A percentile compares a stretch with the other conserved stretches of the same genome.
phyloP scores from a whole-genome alignment of 2,797 vertebrate species.

The Microctenopoma stevenorrisi region DNA sequence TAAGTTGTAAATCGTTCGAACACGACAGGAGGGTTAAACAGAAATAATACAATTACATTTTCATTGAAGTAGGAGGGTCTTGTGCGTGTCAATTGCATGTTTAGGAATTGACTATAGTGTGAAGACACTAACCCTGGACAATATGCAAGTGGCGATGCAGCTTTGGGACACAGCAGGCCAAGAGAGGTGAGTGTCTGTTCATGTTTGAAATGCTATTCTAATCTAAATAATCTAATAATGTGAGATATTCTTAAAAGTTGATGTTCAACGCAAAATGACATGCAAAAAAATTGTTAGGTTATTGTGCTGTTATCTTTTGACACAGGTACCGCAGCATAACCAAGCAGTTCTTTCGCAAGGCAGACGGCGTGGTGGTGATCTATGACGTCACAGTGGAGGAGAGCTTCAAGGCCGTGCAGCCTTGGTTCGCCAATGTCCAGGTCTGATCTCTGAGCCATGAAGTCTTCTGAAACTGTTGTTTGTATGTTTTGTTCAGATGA shows the following conservation, averaged over 20 bases:
- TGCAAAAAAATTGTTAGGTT: no score
- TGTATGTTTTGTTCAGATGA: not conserved
- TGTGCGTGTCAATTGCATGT: not conserved
- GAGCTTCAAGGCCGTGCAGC: slow-evolving; percentile 87
- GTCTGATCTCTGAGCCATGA: slow-evolving; percentile 65
- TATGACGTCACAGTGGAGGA: slow-evolving; percentile 89
- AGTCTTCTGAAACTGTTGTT: not conserved
- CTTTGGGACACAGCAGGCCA: slow-evolving; percentile 97
- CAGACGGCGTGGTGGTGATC: slow-evolving; percentile 90
- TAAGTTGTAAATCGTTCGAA: no score
- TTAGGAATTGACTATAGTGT: slow-evolving; percentile 94
- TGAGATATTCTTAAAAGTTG: no score
- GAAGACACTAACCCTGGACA: slow-evolving; percentile 88
- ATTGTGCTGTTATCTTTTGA: not conserved
- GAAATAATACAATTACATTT: not conserved
- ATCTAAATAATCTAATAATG: no score
- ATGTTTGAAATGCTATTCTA: not conserved
- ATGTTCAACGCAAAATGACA: no score
- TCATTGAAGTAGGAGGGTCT: not conserved
- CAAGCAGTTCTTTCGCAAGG: slow-evolving; percentile 94
- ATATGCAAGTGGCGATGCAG: slow-evolving; percentile 89
- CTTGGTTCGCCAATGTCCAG: slow-evolving; percentile 91
- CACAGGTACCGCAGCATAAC: slow-evolving; percentile 91
- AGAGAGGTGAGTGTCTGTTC: slow-evolving; percentile 83
- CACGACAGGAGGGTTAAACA: no score